Evolutionary conservation across 2,113 vertebrate genomes (phyloP).

Genomic region (Rhinichthys klamathensis): DNA sequence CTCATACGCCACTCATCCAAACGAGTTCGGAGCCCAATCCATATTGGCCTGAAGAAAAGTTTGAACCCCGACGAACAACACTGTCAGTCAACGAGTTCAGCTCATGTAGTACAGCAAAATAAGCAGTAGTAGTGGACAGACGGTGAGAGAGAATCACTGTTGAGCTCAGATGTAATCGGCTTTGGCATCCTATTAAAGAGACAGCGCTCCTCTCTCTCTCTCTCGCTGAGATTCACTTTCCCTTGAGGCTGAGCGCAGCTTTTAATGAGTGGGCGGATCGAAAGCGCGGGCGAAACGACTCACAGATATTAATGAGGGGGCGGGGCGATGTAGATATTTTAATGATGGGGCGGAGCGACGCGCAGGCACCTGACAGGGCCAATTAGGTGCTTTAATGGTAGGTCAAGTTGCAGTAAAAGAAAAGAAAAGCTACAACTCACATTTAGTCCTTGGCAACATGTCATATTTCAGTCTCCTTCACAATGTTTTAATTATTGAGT

Average conservation of each 20-base stretch:
- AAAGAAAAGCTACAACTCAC: background rate
- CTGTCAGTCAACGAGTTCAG: background rate
- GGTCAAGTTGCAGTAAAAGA: background rate
- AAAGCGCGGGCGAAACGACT: constrained; percentile 67
- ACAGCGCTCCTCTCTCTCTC: constrained; percentile 61
- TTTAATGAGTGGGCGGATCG: constrained; percentile 58
- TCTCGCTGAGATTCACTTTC: constrained; percentile 40
- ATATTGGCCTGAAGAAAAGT: constrained; percentile 46
- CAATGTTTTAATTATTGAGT: no score
- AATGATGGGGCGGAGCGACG: background rate
- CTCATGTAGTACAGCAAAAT: background rate
- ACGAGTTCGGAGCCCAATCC: constrained; percentile 53
- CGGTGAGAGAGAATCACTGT: constrained; percentile 73
- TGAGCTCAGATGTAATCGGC: constrained; percentile 83
- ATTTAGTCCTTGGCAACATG: background rate
- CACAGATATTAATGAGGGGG: background rate
- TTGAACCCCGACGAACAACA: background rate
- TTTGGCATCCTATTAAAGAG: constrained; percentile 80
- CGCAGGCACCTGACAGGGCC: background rate
- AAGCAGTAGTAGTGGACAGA: constrained; percentile 62
- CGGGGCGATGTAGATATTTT: background rate
- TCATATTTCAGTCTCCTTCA: background rate
- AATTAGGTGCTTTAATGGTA: background rate
- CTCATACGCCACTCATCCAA: constrained; percentile 49
- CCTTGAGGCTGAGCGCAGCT: constrained; percentile 9